These are phyloP conservation scores for Odontocolon sp. DNA, from an alignment of 2,888 invertebrate species.

Conservation along the genomic window DNA sequence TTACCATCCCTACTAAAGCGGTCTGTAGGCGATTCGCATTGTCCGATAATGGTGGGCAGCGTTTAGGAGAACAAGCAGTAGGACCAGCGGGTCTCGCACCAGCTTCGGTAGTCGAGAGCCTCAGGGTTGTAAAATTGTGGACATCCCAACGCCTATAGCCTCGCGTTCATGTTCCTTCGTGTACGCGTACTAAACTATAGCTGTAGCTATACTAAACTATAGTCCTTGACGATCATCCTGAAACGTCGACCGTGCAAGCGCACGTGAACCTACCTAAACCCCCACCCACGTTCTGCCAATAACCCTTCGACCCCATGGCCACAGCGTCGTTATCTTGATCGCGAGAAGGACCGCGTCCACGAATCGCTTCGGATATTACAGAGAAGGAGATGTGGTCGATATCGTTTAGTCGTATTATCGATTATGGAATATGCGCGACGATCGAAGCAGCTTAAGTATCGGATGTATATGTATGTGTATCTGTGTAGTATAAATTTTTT, in stretches of 20 bases:
- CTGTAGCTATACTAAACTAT: neutral
- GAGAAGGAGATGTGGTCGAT: neutral
- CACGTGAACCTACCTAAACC: neutral
- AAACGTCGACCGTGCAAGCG: neutral
- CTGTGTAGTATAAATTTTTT: neutral
- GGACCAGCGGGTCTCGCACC: no score
- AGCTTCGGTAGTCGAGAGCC: conserved; percentile 14
- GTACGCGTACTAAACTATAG: neutral
- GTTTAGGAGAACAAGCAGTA: conserved; percentile 30
- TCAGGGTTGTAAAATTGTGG: conserved; percentile 59
- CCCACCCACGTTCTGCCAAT: neutral
- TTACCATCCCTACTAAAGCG: conserved; percentile 16
- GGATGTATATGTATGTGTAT: neutral
- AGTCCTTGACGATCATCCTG: neutral
- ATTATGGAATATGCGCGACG: neutral
- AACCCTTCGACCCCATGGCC: neutral
- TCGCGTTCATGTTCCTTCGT: neutral
- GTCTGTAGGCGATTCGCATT: conserved; percentile 63
- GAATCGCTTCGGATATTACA: neutral
- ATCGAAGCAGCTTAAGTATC: neutral
- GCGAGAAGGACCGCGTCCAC: neutral
- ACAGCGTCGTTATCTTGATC: neutral
- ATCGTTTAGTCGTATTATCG: neutral
- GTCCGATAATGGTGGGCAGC: conserved; percentile 63
- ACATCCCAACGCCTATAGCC: conserved; percentile 26